Evolutionary conservation across 2,113 vertebrate genomes (phyloP), one percentile per base, ranked within the genome.

Genomic region (Nycticryphes semicollaris): DNA sequence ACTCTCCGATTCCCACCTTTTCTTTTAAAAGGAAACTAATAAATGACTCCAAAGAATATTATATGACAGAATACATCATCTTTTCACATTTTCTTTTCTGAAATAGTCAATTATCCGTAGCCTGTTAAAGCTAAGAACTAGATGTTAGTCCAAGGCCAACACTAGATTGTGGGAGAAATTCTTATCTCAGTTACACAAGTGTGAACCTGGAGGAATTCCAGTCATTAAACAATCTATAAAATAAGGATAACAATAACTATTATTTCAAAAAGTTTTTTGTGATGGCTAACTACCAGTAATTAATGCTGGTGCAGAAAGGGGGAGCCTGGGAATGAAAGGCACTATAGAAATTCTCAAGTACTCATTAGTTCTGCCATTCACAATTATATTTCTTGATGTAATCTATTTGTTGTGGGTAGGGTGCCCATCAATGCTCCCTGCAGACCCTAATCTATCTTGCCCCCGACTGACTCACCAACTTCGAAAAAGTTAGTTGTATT

Each of bases 161-260:
- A 78, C 27, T 0, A 91, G 56, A 60, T 8, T 94, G 82, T 85
- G 90, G 67, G 92, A 96, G 77, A 95, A 94, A 89, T 53, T 35
- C 77, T 89, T 95, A 93, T 91, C 76, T 89, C 73, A 48, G 69
- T 72, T 67, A 92, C 45, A 86, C 88, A 81, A 93, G 48, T 57
- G 27, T 79, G 27, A 79, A 75, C 37, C 53, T 95, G 93, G 89
- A 94, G 13, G 18, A 43, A 82, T 25, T 96, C 86, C 91, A 91
- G 66, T 67, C 54, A 84, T 60, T 89, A 93, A 78, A 80, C 77
- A 91, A 75, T n/a, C 87, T 87, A 84, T 96, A 93, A 94, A 93
- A 94, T 89, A 72, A 89, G 56, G 22, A 72, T 63, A 96, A 92
- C 68, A 94, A 57, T 75, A 93, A 72, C 51, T 70, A 89, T 75